Base-by-base conservation (phyloP, 2,113 vertebrate species). In the Dryoscopus gambensis region DNA sequence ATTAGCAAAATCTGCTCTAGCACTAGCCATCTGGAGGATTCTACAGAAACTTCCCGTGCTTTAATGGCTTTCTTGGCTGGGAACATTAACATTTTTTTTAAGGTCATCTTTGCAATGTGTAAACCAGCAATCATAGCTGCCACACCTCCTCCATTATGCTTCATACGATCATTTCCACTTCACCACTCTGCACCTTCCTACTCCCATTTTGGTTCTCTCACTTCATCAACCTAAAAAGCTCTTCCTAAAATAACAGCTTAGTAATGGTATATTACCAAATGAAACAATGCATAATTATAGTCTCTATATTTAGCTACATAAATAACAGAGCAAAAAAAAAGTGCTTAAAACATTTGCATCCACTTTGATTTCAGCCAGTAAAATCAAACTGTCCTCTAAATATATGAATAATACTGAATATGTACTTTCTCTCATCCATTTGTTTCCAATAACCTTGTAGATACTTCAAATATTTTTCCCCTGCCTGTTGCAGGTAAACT, bases 391-490 rank as follows among this genome's bases (percentile, higher is more conserved):
- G 79, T 95, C 67, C 64, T 96, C 95, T 93, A 95, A 87, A 94
- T 86, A 95, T 57, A 89, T n/a, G 75, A 97, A 90, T 98, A 98
- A 98, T 97, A 98, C 98, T 98, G 98, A 95, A 95, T 90, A 94
- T 62, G 68, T 75, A 90, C 46, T 93, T 77, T 87, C 81, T 95
- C 30, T 89, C 83, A 75, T 88, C 93, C 59, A 89, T 67, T 91
- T 93, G 63, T 75, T 96, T 92, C 70, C 50, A 94, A 87, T 69
- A 95, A 78, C 49, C 44, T 80, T 16, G 1, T 17, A 63, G 19
- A 73, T 70, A 86, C 40, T 64, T 52, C 74, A 20, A 73, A 13
- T 60, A 50, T 22, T 83, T 70, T 74, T 18, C 59, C 47, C 55
- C 46, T 52, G 30, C 37, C 59, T 17, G 3, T 65, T 89, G 52